A percentile compares a stretch with the other conserved stretches of the same genome.
These are phyloP conservation scores for Plecotus auritus DNA, from an alignment of 2,113 vertebrate species.

Conservation along the genomic window DNA sequence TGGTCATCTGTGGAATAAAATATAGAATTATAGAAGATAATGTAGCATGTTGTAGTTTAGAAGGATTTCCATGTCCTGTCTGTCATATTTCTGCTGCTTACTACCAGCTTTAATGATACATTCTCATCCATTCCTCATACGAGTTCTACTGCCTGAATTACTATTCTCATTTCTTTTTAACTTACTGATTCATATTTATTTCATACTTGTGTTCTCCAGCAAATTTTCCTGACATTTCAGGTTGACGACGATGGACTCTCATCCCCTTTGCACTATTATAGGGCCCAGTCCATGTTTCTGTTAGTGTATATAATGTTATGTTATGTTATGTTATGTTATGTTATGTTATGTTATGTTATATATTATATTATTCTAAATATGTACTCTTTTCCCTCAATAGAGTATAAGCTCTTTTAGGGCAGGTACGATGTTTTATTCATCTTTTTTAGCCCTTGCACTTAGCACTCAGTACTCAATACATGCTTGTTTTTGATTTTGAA, in stretches of 20 bases:
- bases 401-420: constrained; percentile 62
- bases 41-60: neutral
- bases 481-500: constrained; percentile 53
- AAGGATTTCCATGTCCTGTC: neutral
- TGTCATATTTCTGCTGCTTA: neutral
- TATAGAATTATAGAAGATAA: neutral
- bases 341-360: neutral
- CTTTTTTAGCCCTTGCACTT: neutral
- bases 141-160: neutral
- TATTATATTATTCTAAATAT: neutral
- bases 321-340: neutral
- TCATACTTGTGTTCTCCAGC: neutral
- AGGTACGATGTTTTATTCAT: constrained; percentile 41
- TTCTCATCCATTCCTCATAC: neutral
- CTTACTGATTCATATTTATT: neutral
- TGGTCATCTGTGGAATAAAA: neutral
- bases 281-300: neutral
- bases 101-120: neutral
- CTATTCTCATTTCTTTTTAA: neutral
- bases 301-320: neutral
- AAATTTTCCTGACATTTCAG: neutral
- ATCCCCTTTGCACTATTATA: neutral
- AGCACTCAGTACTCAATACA: constrained; percentile 10
- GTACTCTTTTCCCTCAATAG: constrained; percentile 6
- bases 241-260: neutral